Base-by-base conservation (phyloP, 2,797 vertebrate genomes). In the Rhyacichthys aspro region DNA sequence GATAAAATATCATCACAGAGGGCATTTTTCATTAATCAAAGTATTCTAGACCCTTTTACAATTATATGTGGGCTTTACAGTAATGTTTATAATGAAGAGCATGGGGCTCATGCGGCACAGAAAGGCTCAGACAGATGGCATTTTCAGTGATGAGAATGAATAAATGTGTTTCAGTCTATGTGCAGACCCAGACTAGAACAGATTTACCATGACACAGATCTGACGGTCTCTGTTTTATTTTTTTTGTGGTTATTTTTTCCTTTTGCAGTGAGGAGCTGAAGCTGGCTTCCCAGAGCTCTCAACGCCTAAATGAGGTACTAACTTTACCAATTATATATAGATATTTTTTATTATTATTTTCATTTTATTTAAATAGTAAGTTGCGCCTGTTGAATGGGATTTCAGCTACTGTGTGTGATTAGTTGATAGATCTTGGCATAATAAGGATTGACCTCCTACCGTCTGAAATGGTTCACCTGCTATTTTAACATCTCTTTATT, bases 211-310 rank as follows among this genome's bases (percentile, higher is more conserved):
- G 54, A 55, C 53, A 60, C 42, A 39, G 47, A 67, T 55, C 32
- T 65, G 43, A 15, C 18, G 16, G 28, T 42, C 15, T 77, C 45
- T 14, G 43, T 43, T 55, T 3, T 57, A 9, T 19, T 12, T n/a
- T 6, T 23, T 9, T 47, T n/a, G n/a, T n/a, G n/a, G n/a, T n/a
- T n/a, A n/a, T n/a, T 4, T 58, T 28, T 67, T 2, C 48, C n/a
- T 16, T 19, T 7, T 43, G 2, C 78, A 98, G 96, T 77, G 94
- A 96, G 88, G 93, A 92, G 82, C 93, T 97, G 79, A 96, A 94
- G 87, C 93, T 95, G 91, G 91, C 93, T 80, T 93, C 94, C 86
- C 94, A 95, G 82, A 95, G 93, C 91, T 93, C 94, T 86, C 93
- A 93, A 89, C 93, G 90, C 84, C 92, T 91, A 8, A 90, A 90